phyloP scores from a whole-genome alignment of 2,113 vertebrate species.

The Perccottus glenii region DNA sequence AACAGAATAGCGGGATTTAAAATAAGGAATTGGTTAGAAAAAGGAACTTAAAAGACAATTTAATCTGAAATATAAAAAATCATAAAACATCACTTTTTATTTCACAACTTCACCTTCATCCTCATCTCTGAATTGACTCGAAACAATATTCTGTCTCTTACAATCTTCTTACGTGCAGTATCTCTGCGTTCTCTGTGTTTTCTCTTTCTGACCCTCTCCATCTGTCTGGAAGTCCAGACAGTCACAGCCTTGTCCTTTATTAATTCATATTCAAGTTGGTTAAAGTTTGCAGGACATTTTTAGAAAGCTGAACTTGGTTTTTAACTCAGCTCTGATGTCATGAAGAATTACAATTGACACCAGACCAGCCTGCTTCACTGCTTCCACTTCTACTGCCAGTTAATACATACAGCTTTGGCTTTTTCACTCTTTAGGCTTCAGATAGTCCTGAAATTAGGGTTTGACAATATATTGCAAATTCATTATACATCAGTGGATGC shows the following conservation, averaged over 20 bases:
- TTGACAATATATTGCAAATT: too few species aligned
- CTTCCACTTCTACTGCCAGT: neutral
- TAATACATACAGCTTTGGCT: neutral
- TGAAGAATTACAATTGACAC: conserved; percentile 46
- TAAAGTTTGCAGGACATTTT: conserved; percentile 47
- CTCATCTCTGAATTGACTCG: too few species aligned
- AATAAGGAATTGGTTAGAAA: too few species aligned
- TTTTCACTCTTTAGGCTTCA: neutral
- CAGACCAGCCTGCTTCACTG: neutral
- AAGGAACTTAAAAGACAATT: too few species aligned
- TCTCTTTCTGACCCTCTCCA: neutral
- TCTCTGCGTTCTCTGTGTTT: conserved; percentile 5
- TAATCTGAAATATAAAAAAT: too few species aligned
- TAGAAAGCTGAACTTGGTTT: conserved; percentile 43
- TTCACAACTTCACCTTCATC: too few species aligned
- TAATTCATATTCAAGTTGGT: conserved; percentile 66
- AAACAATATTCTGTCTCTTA: too few species aligned
- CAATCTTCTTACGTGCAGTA: neutral
- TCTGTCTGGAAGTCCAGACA: conserved; percentile 51
- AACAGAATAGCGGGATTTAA: too few species aligned
- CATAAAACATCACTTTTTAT: too few species aligned
- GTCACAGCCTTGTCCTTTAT: conserved; percentile 54
- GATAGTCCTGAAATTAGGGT: too few species aligned
- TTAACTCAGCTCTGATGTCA: conserved; percentile 54
- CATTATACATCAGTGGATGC: too few species aligned